Percentiles rank a stretch among this genome's conserved stretches.
phyloP scores from a whole-genome alignment of 2,888 invertebrate species.

The Odiellus spinosus region DNA sequence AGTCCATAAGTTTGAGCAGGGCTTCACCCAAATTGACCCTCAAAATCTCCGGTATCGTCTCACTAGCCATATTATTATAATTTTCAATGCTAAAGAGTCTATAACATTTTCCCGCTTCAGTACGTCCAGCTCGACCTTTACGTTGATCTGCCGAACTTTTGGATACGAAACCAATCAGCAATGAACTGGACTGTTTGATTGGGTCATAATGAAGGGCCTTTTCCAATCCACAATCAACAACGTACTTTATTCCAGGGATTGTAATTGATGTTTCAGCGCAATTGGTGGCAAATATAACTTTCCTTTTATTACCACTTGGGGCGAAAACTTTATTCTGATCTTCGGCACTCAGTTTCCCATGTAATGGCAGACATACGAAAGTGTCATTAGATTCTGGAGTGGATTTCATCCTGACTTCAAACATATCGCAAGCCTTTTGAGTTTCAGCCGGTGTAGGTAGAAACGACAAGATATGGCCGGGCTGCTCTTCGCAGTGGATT shows the following conservation, averaged over 20 bases:
- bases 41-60: conserved; percentile 28
- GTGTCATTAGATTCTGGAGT: conserved; percentile 12
- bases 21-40: conserved; percentile 16
- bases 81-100: conserved; percentile 27
- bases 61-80: conserved; percentile 24
- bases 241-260: conserved; percentile 30
- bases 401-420: conserved; percentile 3
- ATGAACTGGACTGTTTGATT: conserved; percentile 23
- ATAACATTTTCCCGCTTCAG: conserved; percentile 28
- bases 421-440: conserved; percentile 21
- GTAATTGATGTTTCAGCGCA: conserved; percentile 33
- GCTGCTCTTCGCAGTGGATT: conserved; percentile 22
- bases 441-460: conserved; percentile 25
- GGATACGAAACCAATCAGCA: conserved; percentile 24
- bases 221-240: conserved; percentile 30
- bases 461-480: conserved; percentile 25
- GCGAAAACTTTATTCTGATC: conserved; percentile 28
- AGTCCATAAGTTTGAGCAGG: conserved; percentile 10
- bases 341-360: conserved; percentile 25
- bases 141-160: conserved; percentile 31
- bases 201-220: conserved; percentile 29
- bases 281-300: conserved; percentile 32
- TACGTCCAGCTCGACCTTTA: conserved; percentile 31
- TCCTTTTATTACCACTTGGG: conserved; percentile 19
- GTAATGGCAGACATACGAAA: conserved; percentile 6